Conservation (phyloP, 2,888 invertebrate species). For the Pasiphila rectangulata region DNA sequence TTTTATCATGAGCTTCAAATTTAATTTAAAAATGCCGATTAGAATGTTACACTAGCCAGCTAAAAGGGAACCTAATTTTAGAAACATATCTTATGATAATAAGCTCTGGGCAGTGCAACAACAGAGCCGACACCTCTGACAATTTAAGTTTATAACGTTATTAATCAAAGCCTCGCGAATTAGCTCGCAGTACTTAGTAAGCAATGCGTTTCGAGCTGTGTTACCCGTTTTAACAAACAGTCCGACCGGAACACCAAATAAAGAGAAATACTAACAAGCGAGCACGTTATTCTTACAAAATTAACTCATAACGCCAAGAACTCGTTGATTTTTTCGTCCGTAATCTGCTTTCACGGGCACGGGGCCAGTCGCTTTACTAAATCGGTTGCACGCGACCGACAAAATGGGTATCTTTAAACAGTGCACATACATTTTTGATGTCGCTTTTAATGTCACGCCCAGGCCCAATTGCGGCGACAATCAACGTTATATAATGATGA, state of each 20-base stretch:
- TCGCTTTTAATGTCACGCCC: slow-evolving; percentile 67
- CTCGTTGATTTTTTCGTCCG: slow-evolving; percentile 67
- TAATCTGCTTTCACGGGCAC: slow-evolving; percentile 79
- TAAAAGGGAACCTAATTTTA: too few species aligned
- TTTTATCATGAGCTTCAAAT: too few species aligned
- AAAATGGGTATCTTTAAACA: slow-evolving; percentile 77
- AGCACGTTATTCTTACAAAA: slow-evolving; percentile 78
- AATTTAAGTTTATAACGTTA: too few species aligned
- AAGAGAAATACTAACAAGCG: slow-evolving; percentile 71
- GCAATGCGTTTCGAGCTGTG: slow-evolving; percentile 66
- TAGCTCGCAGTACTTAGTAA: slow-evolving; percentile 23
- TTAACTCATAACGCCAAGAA: slow-evolving; percentile 79
- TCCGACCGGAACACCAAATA: slow-evolving; percentile 72
- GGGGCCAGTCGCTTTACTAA: slow-evolving; percentile 74
- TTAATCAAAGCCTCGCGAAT: neutral
- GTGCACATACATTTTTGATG: slow-evolving; percentile 75
- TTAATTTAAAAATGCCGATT: too few species aligned
- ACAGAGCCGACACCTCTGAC: too few species aligned
- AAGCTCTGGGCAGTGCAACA: too few species aligned
- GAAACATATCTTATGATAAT: too few species aligned
- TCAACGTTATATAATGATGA: slow-evolving; percentile 74
- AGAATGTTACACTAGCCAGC: too few species aligned
- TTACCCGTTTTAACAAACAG: slow-evolving; percentile 77
- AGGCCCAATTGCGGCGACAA: slow-evolving; percentile 69
- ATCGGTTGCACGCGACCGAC: slow-evolving; percentile 72